These are phyloP conservation scores for Amphipoea lucens DNA, from an alignment of 2,888 invertebrate species.

Conservation along the genomic window DNA sequence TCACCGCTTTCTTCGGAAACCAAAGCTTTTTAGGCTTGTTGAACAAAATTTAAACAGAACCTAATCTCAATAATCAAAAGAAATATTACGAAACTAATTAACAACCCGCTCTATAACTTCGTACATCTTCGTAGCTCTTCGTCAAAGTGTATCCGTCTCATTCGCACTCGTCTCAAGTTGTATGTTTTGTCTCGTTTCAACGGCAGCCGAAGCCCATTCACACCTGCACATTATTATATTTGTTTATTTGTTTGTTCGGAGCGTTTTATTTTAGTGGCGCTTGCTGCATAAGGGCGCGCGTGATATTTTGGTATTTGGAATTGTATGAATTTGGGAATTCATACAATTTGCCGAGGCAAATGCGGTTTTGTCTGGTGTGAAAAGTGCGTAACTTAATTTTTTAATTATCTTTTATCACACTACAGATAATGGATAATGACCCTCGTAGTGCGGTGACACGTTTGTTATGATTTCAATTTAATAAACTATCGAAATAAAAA, in stretches of 20 bases:
- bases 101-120: constrained; percentile 59
- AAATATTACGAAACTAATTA: constrained; percentile 60
- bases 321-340: neutral
- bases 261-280: constrained; percentile 79
- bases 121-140: constrained; percentile 43
- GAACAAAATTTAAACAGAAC: constrained; percentile 2
- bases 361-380: neutral
- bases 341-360: neutral
- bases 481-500: too few species aligned
- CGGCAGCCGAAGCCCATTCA: constrained; percentile 83
- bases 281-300: constrained; percentile 64
- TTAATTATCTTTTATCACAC: neutral
- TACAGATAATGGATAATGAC: too few species aligned
- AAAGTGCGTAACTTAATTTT: neutral
- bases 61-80: constrained; percentile 37
- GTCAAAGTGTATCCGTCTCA: constrained; percentile 68
- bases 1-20: too few species aligned
- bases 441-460: too few species aligned
- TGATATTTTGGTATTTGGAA: constrained; percentile 56
- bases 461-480: too few species aligned
- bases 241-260: constrained; percentile 84
- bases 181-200: constrained; percentile 77
- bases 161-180: constrained; percentile 62
- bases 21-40: too few species aligned
- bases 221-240: constrained; percentile 85